A percentile compares a stretch with the other conserved stretches of the same genome.
phyloP scores from a whole-genome alignment of 37 sponge, comb jelly and placozoan genomes.

The Beroe forskalii region DNA sequence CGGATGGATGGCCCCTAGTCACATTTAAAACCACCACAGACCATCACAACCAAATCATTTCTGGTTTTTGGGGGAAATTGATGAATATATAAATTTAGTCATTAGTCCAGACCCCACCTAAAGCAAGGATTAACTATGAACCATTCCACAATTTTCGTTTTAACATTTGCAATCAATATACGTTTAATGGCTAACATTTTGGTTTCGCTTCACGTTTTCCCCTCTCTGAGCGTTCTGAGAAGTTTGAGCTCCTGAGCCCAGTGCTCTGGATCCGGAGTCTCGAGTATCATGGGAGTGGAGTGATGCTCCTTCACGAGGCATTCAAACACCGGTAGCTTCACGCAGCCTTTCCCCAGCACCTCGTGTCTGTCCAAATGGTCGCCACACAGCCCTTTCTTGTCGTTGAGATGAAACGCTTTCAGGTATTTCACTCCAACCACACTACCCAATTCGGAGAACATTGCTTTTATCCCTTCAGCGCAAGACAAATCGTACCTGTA shows the following conservation, averaged over 20 bases:
- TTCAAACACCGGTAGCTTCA: neutral
- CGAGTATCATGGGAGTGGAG: neutral
- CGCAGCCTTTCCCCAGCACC: neutral
- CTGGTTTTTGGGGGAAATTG: too few species aligned
- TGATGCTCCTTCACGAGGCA: neutral
- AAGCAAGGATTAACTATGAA: too few species aligned
- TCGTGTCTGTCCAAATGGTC: neutral
- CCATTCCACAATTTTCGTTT: too few species aligned
- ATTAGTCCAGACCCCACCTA: too few species aligned
- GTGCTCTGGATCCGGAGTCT: neutral
- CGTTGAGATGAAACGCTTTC: neutral
- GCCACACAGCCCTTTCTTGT: neutral
- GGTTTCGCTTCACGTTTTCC: too few species aligned
- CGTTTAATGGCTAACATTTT: too few species aligned
- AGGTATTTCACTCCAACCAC: neutral
- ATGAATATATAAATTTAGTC: too few species aligned
- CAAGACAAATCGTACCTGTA: neutral
- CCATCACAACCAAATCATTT: too few species aligned
- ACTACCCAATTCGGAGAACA: neutral
- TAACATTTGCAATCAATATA: too few species aligned
- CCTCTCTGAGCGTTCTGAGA: constrained; percentile 3
- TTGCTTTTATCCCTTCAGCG: neutral
- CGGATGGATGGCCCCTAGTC: too few species aligned
- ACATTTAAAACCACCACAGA: too few species aligned
- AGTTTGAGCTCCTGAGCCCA: neutral